These are phyloP conservation scores for Pontoporia blainvillei DNA, from an alignment of 2,113 vertebrate genomes.

Conservation along the genomic window DNA sequence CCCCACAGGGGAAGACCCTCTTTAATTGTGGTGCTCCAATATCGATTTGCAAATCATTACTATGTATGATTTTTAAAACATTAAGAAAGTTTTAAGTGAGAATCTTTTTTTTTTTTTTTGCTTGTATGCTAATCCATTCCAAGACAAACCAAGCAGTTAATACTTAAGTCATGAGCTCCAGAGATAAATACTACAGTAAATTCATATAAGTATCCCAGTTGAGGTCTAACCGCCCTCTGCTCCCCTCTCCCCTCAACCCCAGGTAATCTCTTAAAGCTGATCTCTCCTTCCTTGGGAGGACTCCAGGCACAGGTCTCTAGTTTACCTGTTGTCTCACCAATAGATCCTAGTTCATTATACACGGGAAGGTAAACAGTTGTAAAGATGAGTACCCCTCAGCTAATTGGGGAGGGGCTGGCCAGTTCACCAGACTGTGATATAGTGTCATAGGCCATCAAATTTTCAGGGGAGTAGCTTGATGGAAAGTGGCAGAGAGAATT, in stretches of 20 bases:
- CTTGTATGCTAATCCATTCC: not conserved
- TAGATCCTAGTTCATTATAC: not conserved
- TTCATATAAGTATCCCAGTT: fast-evolving
- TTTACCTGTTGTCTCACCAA: not conserved
- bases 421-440: not conserved
- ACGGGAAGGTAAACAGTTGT: not conserved
- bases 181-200: not conserved
- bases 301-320: not conserved
- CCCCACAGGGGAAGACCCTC: not conserved
- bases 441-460: not conserved
- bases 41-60: not conserved
- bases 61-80: not conserved
- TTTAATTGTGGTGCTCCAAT: not conserved
- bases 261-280: not conserved
- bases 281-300: not conserved
- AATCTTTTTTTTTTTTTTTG: not conserved
- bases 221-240: not conserved
- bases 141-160: not conserved
- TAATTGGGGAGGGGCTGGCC: not conserved
- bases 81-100: not conserved
- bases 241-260: not conserved
- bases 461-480: not conserved
- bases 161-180: not conserved
- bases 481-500: not conserved
- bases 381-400: not conserved